phyloP scores from a whole-genome alignment of 2,797 vertebrate genomes.

The Tapera naevia region DNA sequence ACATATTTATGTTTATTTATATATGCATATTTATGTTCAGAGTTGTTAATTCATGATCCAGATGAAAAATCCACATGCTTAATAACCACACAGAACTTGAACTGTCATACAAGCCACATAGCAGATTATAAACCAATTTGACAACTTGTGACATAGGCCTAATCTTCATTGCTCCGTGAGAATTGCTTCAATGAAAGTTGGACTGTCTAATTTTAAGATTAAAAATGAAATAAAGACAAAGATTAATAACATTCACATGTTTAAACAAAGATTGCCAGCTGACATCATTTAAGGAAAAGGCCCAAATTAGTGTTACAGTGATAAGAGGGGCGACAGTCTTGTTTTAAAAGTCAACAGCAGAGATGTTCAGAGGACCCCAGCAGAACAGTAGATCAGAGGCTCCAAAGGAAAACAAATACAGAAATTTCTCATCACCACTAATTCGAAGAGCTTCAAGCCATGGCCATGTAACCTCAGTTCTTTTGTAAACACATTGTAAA shows the following conservation, averaged over 20 bases:
- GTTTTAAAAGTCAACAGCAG: neutral
- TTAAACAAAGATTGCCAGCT: constrained; percentile 4
- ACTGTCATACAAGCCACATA: neutral
- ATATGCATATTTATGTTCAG: neutral
- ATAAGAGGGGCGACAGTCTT: fast-evolving
- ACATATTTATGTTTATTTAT: no score
- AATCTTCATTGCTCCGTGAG: neutral
- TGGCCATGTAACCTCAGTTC: neutral
- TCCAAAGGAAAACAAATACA: neutral
- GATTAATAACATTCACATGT: neutral
- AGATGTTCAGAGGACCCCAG: neutral
- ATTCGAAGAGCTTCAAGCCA: neutral
- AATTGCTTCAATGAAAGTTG: neutral
- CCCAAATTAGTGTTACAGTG: neutral
- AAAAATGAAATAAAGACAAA: neutral
- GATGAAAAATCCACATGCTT: neutral
- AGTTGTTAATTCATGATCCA: neutral
- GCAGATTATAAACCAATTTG: neutral
- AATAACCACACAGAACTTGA: neutral
- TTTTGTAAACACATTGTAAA: neutral
- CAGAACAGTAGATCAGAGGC: neutral
- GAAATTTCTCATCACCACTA: neutral
- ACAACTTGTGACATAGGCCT: neutral
- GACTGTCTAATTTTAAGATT: neutral
- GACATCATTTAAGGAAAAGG: neutral